Conservation (phyloP, 2,888 invertebrate genomes). For the Papilio protenor region DNA sequence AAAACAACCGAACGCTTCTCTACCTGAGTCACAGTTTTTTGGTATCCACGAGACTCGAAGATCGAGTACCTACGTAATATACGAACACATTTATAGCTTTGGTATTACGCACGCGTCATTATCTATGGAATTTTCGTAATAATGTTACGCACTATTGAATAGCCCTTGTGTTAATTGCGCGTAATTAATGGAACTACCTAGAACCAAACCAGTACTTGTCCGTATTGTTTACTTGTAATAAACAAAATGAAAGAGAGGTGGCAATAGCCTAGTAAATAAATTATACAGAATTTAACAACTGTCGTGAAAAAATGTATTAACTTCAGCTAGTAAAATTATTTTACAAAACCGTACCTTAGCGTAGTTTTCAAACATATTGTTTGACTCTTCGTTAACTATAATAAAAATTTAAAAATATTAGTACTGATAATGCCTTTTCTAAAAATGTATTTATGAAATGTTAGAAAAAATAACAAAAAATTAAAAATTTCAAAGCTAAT, state of each 20-base stretch:
- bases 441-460: not conserved
- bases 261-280: not conserved
- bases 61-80: slow-evolving; percentile 36
- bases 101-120: slow-evolving; percentile 6
- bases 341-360: not conserved
- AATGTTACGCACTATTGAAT: not conserved
- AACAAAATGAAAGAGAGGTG: not conserved
- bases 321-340: not conserved
- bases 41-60: slow-evolving; percentile 52
- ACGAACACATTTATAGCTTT: slow-evolving; percentile 14
- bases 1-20: slow-evolving; percentile 53
- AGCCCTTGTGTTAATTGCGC: not conserved
- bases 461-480: too few species aligned
- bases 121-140: slow-evolving; percentile 1
- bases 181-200: not conserved
- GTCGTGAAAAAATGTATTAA: not conserved
- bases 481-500: too few species aligned
- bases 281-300: not conserved
- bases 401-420: too few species aligned
- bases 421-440: too few species aligned
- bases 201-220: too few species aligned
- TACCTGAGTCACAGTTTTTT: slow-evolving; percentile 65
- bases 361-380: not conserved
- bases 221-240: not conserved
- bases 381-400: not conserved